A percentile compares a stretch with the other conserved stretches of the same genome.
Conservation (phyloP, 2,797 vertebrate genomes). For the Cirrhinus mrigala region DNA sequence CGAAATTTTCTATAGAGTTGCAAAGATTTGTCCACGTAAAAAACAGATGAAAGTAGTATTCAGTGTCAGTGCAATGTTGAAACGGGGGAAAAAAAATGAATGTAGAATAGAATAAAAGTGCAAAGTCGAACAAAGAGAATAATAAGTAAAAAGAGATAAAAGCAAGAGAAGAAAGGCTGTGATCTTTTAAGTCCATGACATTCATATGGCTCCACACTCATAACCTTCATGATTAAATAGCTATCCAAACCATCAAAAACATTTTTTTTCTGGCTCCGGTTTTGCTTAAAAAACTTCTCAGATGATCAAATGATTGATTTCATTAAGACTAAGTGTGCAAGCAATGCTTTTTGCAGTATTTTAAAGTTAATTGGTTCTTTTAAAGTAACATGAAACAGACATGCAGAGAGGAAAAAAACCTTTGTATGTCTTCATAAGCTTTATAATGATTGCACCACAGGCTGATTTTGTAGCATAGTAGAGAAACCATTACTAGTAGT, state of each 20-base stretch:
- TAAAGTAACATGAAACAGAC: constrained; percentile 8
- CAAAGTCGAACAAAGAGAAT: constrained; percentile 27
- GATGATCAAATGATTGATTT: constrained; percentile 32
- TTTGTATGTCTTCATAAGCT: not conserved
- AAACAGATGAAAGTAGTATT: constrained; percentile 5
- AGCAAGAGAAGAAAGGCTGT: constrained; percentile 21
- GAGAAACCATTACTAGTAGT: not conserved
- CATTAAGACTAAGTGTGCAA: not conserved
- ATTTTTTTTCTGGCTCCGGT: not conserved
- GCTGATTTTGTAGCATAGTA: not conserved
- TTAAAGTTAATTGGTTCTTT: constrained; percentile 17
- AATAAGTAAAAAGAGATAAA: constrained; percentile 36
- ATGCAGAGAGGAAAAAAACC: not conserved
- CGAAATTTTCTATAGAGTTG: not conserved
- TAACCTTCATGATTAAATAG: constrained; percentile 37
- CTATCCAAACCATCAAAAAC: constrained; percentile 26
- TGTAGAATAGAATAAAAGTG: constrained; percentile 14
- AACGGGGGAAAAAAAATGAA: not conserved
- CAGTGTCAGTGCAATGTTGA: not conserved
- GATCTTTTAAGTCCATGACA: constrained; percentile 24
- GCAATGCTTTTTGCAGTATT: constrained; percentile 14
- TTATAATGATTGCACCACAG: constrained; percentile 14
- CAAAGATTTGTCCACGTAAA: not conserved
- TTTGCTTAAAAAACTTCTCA: constrained; percentile 5
- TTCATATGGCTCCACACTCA: not conserved